phyloP scores from a whole-genome alignment of 2,797 vertebrate genomes.

The Triplophysa bombifrons region DNA sequence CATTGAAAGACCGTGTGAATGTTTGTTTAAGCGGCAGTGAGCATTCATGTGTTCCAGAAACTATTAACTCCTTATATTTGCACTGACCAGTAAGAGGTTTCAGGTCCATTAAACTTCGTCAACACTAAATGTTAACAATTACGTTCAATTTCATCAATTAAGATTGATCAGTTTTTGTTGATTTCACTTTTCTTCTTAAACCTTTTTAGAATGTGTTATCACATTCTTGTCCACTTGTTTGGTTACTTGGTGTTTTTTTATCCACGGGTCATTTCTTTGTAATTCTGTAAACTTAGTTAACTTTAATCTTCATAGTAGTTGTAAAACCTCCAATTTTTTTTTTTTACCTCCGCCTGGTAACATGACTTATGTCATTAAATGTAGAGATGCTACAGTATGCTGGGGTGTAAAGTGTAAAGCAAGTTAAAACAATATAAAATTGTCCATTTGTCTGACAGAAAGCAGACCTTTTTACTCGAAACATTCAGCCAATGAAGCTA shows the following conservation, averaged over 20 bases:
- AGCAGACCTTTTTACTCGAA: not conserved
- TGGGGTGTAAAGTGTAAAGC: not conserved
- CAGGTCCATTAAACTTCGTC: too few species aligned
- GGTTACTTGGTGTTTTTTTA: not conserved
- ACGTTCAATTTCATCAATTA: not conserved
- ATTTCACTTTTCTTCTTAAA: not conserved
- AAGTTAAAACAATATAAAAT: not conserved
- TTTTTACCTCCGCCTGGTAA: not conserved
- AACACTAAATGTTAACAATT: too few species aligned
- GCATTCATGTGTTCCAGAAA: not conserved
- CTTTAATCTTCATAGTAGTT: not conserved
- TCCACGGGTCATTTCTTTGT: not conserved
- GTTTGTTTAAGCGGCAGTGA: not conserved
- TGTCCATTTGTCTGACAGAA: too few species aligned
- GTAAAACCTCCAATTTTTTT: not conserved
- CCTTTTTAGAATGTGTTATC: not conserved
- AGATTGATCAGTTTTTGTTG: not conserved
- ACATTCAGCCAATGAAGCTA: not conserved
- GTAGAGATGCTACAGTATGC: not conserved
- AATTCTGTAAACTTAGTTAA: too few species aligned
- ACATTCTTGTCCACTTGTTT: not conserved
- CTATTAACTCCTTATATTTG: not conserved
- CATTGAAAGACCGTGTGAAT: not conserved
- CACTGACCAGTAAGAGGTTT: not conserved
- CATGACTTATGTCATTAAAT: not conserved